Conservation (phyloP, 2,797 vertebrate genomes). For the Apogon hyalosoma region DNA sequence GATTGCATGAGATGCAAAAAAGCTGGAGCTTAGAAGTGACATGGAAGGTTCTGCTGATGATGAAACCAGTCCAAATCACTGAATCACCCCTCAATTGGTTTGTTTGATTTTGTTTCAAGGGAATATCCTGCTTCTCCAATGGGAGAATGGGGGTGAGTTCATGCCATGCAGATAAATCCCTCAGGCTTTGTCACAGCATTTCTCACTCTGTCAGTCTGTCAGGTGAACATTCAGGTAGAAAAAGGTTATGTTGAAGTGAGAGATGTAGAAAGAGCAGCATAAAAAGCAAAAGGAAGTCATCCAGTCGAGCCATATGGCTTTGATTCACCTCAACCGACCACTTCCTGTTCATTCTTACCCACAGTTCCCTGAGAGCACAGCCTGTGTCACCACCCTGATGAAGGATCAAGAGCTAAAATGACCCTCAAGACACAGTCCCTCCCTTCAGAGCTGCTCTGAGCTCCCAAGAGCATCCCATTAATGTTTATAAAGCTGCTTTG, state of each 20-base stretch:
- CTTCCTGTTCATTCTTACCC: constrained; percentile 74
- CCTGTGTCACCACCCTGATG: constrained; percentile 55
- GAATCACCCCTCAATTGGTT: constrained; percentile 44
- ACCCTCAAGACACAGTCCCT: constrained; percentile 59
- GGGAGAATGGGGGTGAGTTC: constrained; percentile 29
- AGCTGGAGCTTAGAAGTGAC: constrained; percentile 13
- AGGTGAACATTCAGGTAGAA: not conserved
- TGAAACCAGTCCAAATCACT: constrained; percentile 48
- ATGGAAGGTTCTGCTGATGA: constrained; percentile 18
- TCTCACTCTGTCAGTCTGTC: constrained; percentile 20
- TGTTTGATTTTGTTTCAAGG: constrained; percentile 56
- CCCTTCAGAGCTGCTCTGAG: constrained; percentile 40
- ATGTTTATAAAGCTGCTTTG: constrained; percentile 83
- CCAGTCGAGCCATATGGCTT: constrained; percentile 72
- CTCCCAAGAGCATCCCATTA: constrained; percentile 54
- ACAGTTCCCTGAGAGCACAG: constrained; percentile 62
- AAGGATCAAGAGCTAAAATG: constrained; percentile 63
- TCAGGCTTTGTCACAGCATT: constrained; percentile 26
- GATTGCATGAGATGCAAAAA: constrained; percentile 35
- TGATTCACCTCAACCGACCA: constrained; percentile 72
- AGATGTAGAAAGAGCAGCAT: constrained; percentile 10
- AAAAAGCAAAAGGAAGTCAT: constrained; percentile 61
- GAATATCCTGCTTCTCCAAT: constrained; percentile 61
- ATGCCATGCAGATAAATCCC: constrained; percentile 24
- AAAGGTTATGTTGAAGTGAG: not conserved